Evolutionary conservation across 2,797 vertebrate genomes (phyloP).

Genomic region (Tragopan temminckii): DNA sequence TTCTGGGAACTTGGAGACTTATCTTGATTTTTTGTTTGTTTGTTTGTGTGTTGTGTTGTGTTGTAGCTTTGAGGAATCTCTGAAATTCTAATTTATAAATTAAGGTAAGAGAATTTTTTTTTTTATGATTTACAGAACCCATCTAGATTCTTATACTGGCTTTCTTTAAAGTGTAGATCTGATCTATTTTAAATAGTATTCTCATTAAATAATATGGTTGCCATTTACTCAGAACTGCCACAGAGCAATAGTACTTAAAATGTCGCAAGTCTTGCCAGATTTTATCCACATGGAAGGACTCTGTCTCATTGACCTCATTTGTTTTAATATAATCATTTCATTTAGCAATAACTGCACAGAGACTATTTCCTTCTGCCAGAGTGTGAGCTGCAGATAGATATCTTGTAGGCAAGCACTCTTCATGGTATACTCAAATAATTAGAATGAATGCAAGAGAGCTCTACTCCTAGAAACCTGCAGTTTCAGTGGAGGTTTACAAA

Average conservation of each 20-base stretch:
- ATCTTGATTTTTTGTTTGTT: conserved; percentile 11
- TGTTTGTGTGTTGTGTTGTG: background rate
- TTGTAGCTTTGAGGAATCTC: conserved; percentile 5
- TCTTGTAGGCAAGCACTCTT: background rate
- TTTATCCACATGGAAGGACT: background rate
- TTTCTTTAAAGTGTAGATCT: background rate
- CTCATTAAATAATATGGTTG: background rate
- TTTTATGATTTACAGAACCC: background rate
- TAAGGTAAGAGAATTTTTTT: background rate
- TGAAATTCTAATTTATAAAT: background rate
- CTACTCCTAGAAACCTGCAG: background rate
- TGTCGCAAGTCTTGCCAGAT: background rate
- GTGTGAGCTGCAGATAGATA: background rate
- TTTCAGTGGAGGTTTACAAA: background rate
- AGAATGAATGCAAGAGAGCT: background rate
- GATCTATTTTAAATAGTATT: background rate
- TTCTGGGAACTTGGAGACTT: background rate
- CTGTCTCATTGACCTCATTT: background rate
- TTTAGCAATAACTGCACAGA: background rate
- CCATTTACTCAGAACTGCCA: background rate
- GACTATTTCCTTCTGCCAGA: background rate
- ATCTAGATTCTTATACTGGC: background rate
- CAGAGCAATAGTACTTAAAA: background rate
- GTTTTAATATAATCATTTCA: background rate
- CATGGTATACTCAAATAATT: background rate